These are phyloP conservation scores for Desmodus rotundus DNA, from an alignment of 2,113 vertebrate species.

Conservation along the genomic window DNA sequence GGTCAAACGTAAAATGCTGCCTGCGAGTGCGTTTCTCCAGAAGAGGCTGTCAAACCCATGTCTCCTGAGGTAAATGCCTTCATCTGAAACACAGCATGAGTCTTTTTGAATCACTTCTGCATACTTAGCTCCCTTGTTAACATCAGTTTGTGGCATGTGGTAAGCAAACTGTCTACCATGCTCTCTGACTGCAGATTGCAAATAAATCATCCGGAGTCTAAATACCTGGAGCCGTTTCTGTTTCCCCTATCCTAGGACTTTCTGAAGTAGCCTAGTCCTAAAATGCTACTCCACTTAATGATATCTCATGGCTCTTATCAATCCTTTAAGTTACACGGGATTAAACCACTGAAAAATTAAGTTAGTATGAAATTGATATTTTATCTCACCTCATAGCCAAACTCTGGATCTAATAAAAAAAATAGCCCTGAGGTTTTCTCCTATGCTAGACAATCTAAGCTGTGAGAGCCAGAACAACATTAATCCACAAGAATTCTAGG, in stretches of 20 bases:
- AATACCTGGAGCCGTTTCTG: background rate
- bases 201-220: background rate
- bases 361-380: background rate
- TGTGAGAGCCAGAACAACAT: background rate
- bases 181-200: background rate
- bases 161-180: background rate
- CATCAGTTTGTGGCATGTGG: conserved; percentile 9
- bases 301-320: background rate
- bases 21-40: background rate
- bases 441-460: background rate
- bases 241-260: background rate
- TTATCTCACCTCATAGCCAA: background rate
- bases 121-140: conserved; percentile 2
- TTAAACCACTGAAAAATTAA: background rate
- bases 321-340: background rate
- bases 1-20: background rate
- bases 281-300: background rate
- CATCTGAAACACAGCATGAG: conserved; percentile 12
- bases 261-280: background rate
- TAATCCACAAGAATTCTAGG: background rate
- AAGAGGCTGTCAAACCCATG: background rate
- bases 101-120: conserved; percentile 34
- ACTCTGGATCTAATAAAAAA: background rate
- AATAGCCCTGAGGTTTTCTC: background rate
- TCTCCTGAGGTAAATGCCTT: background rate